Evolutionary conservation across 1,140 invertebrate species (phyloP).

Genomic region (Papilio polyxenes): DNA sequence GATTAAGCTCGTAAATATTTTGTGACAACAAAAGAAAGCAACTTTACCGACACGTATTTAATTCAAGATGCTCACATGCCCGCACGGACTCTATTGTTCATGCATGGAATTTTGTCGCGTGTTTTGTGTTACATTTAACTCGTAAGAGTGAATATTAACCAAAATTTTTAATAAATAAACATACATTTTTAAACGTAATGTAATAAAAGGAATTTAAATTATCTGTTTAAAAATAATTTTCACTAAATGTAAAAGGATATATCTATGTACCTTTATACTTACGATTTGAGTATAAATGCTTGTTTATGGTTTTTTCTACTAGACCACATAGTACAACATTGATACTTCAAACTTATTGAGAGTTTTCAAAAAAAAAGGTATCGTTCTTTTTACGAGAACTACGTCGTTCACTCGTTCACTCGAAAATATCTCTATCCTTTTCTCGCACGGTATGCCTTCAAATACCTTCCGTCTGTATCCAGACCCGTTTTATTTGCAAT

Average conservation of each 20-base stretch:
- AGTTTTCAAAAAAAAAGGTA: not conserved
- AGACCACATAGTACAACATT: not conserved
- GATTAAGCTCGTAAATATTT: slow-evolving; percentile 3
- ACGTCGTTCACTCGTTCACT: slow-evolving; percentile 60
- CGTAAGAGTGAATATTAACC: slow-evolving; percentile 32
- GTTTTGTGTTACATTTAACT: not conserved
- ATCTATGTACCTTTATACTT: too few species aligned
- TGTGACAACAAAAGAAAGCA: slow-evolving; percentile 27
- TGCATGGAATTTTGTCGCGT: slow-evolving; percentile 13
- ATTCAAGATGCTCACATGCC: slow-evolving; percentile 51
- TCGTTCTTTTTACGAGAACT: slow-evolving; percentile 48
- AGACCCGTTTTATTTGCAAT: slow-evolving; percentile 57
- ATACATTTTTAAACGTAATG: not conserved
- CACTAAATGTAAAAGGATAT: too few species aligned
- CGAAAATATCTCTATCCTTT: slow-evolving; percentile 51
- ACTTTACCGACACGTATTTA: slow-evolving; percentile 46
- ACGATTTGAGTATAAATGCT: too few species aligned
- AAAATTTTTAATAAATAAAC: not conserved
- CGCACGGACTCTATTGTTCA: slow-evolving; percentile 44
- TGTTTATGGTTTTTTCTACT: too few species aligned
- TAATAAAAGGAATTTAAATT: too few species aligned
- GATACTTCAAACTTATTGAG: not conserved
- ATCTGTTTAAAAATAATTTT: too few species aligned
- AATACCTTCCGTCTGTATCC: slow-evolving; percentile 47
- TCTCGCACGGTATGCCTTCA: slow-evolving; percentile 40